Percentiles rank a stretch among this genome's conserved stretches.
Evolutionary conservation across 2,888 invertebrate species (phyloP).

Genomic region (Hyles lineata): DNA sequence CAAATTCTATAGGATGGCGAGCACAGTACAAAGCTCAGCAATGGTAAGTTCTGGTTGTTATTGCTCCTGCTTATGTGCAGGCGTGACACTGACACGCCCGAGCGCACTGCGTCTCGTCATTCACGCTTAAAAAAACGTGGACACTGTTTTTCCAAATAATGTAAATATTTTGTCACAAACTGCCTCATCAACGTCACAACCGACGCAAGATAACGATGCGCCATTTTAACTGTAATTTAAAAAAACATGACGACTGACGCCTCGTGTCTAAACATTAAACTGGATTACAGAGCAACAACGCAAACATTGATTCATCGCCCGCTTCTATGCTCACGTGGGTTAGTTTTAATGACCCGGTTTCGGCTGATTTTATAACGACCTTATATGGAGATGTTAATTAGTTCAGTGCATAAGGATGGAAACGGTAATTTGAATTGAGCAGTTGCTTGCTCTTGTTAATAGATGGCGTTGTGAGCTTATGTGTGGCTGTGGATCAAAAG

Average conservation of each 20-base stretch:
- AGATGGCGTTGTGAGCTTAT: conserved; percentile 1
- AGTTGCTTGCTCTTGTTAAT: not conserved
- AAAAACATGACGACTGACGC: not conserved
- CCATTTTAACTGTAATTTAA: conserved; percentile 19
- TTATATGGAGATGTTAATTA: not conserved
- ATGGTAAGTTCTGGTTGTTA: too few species aligned
- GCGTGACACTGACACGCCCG: too few species aligned
- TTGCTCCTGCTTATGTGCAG: too few species aligned
- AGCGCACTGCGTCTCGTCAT: too few species aligned
- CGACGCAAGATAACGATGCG: conserved; percentile 24
- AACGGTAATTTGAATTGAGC: not conserved
- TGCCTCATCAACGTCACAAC: conserved; percentile 12
- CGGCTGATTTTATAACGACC: not conserved
- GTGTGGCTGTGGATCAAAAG: not conserved
- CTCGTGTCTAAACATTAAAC: conserved; percentile 23
- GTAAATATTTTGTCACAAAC: not conserved
- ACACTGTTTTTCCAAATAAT: not conserved
- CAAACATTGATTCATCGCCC: conserved; percentile 29
- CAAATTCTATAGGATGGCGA: too few species aligned
- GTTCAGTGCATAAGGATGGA: not conserved
- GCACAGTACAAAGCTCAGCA: too few species aligned
- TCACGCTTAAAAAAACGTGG: too few species aligned
- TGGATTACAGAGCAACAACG: conserved; percentile 5
- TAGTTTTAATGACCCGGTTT: conserved; percentile 25
- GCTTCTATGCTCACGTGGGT: conserved; percentile 14